Evolutionary conservation across 2,888 invertebrate species (phyloP).

Genomic region (Mellilla xanthometata): DNA sequence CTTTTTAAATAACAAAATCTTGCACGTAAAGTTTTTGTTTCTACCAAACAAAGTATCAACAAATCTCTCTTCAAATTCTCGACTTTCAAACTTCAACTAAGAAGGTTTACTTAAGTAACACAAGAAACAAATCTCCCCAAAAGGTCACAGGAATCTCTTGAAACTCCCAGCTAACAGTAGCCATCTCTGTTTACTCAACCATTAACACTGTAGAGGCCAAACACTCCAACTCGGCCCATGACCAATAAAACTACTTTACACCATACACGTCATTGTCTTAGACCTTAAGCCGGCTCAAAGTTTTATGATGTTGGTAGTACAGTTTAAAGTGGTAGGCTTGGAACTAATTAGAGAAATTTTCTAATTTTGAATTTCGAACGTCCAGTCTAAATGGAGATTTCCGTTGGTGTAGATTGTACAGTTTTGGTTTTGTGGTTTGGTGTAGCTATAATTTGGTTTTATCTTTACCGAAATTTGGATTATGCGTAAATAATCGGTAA

Average conservation of each 20-base stretch:
- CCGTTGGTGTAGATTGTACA: slow-evolving; percentile 19
- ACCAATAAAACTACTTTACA: slow-evolving; percentile 50
- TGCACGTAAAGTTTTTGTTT: too few relatives aligned
- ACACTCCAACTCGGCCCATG: slow-evolving; percentile 21
- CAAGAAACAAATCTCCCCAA: neutral
- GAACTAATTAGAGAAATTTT: slow-evolving; percentile 40
- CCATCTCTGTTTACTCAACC: slow-evolving; percentile 49
- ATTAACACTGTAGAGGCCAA: slow-evolving; percentile 60
- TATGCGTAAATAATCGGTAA: too few relatives aligned
- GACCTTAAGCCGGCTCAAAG: slow-evolving; percentile 19
- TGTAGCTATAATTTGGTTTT: too few relatives aligned
- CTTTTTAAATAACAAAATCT: too few relatives aligned
- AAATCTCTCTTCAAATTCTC: too few relatives aligned
- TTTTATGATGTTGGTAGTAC: slow-evolving; percentile 20
- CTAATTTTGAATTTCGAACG: slow-evolving; percentile 39
- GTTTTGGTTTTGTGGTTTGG: too few relatives aligned
- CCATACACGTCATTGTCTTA: slow-evolving; percentile 41
- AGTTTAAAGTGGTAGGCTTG: slow-evolving; percentile 31
- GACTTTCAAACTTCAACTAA: too few relatives aligned
- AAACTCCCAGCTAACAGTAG: slow-evolving; percentile 43
- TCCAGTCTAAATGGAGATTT: slow-evolving; percentile 26
- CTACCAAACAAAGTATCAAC: too few relatives aligned
- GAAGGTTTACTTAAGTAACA: neutral
- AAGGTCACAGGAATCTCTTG: slow-evolving; percentile 12
- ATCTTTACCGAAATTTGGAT: too few relatives aligned